Evolutionary conservation across 2,888 invertebrate genomes (phyloP).

Genomic region (Cephus runcator): DNA sequence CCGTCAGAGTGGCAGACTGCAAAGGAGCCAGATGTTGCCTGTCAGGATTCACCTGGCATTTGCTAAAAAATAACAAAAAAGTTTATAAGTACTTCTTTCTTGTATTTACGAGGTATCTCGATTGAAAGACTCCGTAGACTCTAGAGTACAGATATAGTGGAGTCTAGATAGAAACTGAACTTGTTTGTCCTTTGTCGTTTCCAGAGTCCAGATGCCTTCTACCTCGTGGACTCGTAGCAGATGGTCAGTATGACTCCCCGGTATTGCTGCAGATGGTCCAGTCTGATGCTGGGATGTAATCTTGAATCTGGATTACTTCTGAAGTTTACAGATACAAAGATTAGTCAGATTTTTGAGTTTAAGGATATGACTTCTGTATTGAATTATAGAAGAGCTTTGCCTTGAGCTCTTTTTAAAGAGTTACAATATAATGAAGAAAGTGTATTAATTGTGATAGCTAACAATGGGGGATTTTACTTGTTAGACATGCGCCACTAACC

Average conservation of each 20-base stretch:
- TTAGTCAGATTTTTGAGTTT: neutral
- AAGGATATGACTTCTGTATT: neutral
- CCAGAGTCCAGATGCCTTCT: constrained; percentile 33
- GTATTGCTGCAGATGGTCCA: neutral
- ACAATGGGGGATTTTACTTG: neutral
- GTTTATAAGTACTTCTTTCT: neutral
- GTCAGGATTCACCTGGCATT: neutral
- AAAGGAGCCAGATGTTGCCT: neutral
- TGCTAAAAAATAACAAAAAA: neutral
- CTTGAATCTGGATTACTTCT: neutral
- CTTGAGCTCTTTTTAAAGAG: neutral
- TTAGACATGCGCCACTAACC: constrained; percentile 37
- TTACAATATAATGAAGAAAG: neutral
- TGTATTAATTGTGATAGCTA: neutral
- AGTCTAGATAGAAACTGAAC: neutral
- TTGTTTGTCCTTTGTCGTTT: constrained; percentile 12
- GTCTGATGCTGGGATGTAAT: neutral
- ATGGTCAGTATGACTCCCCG: constrained; percentile 35
- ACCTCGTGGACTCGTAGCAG: constrained; percentile 30
- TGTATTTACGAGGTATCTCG: neutral
- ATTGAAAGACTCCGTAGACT: neutral
- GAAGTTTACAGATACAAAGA: neutral
- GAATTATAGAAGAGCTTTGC: neutral
- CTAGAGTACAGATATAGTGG: neutral
- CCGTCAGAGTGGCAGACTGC: neutral